phyloP scores from a whole-genome alignment of 2,113 vertebrate species.

The Etia nguti region DNA sequence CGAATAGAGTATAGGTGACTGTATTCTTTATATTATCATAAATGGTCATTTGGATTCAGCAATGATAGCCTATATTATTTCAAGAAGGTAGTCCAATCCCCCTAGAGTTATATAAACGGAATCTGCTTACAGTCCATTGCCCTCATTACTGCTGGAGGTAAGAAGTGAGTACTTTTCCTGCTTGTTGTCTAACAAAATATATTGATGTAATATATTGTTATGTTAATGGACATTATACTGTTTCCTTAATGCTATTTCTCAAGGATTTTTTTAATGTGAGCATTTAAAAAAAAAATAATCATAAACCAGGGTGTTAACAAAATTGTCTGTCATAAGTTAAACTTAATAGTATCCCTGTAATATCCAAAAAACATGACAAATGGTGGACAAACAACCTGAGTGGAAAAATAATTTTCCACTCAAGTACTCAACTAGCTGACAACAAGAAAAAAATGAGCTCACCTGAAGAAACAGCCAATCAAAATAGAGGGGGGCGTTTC shows the following conservation, averaged over 20 bases:
- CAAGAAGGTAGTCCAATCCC: too few species aligned
- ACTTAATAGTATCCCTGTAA: background rate
- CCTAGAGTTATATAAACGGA: background rate
- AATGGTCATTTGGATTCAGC: background rate
- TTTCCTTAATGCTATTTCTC: background rate
- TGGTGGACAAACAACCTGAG: background rate
- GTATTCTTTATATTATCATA: background rate
- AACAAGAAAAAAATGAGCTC: constrained; percentile 14
- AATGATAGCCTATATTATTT: background rate
- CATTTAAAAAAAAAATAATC: too few species aligned
- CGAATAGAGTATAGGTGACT: background rate
- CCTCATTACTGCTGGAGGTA: background rate
- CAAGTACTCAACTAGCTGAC: constrained; percentile 44
- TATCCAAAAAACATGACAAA: background rate
- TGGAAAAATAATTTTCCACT: constrained; percentile 41
- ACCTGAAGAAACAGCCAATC: constrained; percentile 65
- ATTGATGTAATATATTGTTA: background rate
- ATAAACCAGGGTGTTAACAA: background rate
- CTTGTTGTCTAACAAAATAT: background rate
- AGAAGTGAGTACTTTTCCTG: background rate
- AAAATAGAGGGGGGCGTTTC: constrained; percentile 61
- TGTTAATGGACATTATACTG: background rate
- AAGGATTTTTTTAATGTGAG: too few species aligned
- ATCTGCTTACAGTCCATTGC: background rate
- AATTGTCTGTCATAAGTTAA: background rate